Evolutionary conservation across 2,113 vertebrate species (phyloP), one percentile per base, ranked within the genome.

Genomic region (Budorcas taxicolor): DNA sequence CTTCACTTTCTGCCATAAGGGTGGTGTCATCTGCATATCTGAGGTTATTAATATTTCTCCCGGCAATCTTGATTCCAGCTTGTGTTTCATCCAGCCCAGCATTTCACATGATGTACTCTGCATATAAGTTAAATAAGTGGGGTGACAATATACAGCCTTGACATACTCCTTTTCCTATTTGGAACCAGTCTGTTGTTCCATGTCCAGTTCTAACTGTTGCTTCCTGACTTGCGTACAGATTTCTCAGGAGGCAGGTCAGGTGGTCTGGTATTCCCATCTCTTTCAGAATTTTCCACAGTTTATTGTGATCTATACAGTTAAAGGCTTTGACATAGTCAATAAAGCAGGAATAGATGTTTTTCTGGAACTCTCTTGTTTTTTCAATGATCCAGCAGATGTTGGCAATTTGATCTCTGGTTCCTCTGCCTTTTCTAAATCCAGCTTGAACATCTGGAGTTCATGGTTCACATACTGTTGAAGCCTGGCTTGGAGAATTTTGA

Each of bases 401-500:
- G 64, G 64, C 64, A n/a, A 19, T 67, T 67, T 19, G 17, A 67
- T 67, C 64, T 67, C 64, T 19, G 16, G 7, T 67, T 67, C 64
- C 64, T 67, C 7, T n/a, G 33, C 64, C 64, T 67, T 67, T n/a
- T 67, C 64, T 67, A 67, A 67, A 67, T 19, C 16, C 62, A 67
- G 33, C 62, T 67, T n/a, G 62, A 67, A 67, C 33, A n/a, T 67
- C 64, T 19, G 64, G 16, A 67, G 33, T 36, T 67, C 64, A n/a
- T 3, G 0, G 64, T 36, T 67, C 64, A 36, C 1, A 0, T 36
- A 67, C 0, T 67, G 16, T 1, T 67, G 33, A 67, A 67, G 33
- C 33, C 33, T 67, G 64, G 64, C 8, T 36, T 67, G 33, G 33
- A 67, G 64, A n/a, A 67, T 67, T 67, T 67, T 67, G 33, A 67